Evolutionary conservation across 2,797 vertebrate species (phyloP), one percentile per base, ranked within the genome.

Genomic region (Falco biarmicus): DNA sequence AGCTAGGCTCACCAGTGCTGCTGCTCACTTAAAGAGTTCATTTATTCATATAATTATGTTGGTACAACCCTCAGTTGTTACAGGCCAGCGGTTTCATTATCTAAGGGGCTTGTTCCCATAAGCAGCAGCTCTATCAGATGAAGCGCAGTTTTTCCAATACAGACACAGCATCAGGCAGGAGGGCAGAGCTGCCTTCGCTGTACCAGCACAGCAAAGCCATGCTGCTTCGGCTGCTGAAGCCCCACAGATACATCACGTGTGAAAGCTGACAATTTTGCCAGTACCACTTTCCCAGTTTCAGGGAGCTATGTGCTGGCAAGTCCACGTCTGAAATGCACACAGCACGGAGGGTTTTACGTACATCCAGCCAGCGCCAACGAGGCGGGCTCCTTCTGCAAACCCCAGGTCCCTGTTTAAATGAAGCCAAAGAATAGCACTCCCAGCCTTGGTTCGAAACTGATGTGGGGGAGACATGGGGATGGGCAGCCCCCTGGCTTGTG

Each of bases 341-440:
- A 4, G 3, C 3, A 17, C 57, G 1, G 65, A 81, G 34, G 13
- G 45, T 15, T 19, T 47, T 32, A 0, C 0, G 1, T 8, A 25
- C 24, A 4, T 3, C 37, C 77, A n/a, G 43, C 18, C 61, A 19
- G 15, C 3, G 60, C 41, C 32, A 28, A 14, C 2, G 11, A 50
- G 12, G 34, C 4, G 5, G 14, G 6, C 2, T 11, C 11, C 32
- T 50, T 7, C 73, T 31, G n/a, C 3, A 63, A 64, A 60, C 37
- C 37, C 34, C 54, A 9, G 0, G 1, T 15, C 15, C 31, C 39
- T 26, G 28, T 13, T 37, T 22, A 70, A 69, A 63, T 2, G 14
- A 45, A 45, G 9, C 21, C n/a, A 53, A 56, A 80, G 7, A 16
- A 20, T 9, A 29, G 10, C 32, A 25, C 21, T 22, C 21, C 64